Base-by-base conservation (phyloP, 2,888 invertebrate genomes). In the Nudaria mundana region DNA sequence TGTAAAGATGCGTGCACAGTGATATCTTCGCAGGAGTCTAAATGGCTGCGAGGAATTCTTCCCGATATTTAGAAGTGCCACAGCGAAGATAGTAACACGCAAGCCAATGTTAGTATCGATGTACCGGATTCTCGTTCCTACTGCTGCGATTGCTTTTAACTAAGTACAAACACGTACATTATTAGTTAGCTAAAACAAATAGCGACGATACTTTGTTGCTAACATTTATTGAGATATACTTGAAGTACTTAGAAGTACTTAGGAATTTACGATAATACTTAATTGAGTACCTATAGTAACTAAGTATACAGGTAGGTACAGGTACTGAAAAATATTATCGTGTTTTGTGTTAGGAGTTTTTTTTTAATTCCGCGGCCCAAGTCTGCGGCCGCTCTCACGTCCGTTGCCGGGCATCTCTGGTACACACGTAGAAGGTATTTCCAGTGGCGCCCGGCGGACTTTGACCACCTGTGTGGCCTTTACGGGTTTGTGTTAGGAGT, bases 51-150 rank as follows among this genome's bases (percentile, higher is more conserved):
- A 56, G 52, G 44, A 55, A 55, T 61, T 52, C 56, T 55, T 66
- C 53, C 44, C 44, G 61, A 66, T 63, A 62, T 59, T 63, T 56
- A 57, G 59, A 54, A 44, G 58, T 57, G 54, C 54, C 57, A 48
- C 54, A 45, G 36, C 15, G 36, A 10, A 56, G 67, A 66, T 65
- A 64, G 58, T 54, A 53, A 66, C 64, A 68, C 57, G 69, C 64
- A 62, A 59, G 42, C 56, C 40, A 40, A 44, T 45, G 56, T 48
- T 28, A 49, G 31, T 42, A 55, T 48, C 48, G 51, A 42, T 18
- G 32, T 33, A 54, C 47, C 47, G 37, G 45, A 56, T 48, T 56
- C 37, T 44, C 41, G 36, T 44, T 46, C 45, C 41, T 35, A 34
- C 46, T 31, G 40, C 22, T 31, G 3, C 29, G 5, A 10, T 7